Percentiles rank a stretch among this genome's conserved stretches.
Evolutionary conservation across 2,888 invertebrate genomes (phyloP).

Genomic region (Drosophila paranaensis): DNA sequence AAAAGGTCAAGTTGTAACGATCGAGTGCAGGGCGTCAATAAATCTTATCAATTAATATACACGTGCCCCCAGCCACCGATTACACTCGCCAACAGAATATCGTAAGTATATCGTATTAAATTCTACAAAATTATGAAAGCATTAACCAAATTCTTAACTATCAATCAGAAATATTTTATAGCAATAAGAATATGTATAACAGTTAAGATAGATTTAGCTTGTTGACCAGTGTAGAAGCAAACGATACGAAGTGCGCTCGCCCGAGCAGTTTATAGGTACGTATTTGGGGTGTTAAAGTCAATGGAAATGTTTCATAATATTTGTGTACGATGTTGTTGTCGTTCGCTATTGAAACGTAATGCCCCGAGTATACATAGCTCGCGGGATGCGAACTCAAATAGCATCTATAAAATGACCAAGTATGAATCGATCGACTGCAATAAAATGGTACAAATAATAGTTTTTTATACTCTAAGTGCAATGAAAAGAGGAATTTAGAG

Average conservation of each 20-base stretch:
- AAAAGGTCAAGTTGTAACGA: constrained; percentile 56
- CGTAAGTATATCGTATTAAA: too few relatives aligned
- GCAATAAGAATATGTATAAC: too few relatives aligned
- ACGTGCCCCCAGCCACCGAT: constrained; percentile 16
- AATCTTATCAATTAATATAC: constrained; percentile 68
- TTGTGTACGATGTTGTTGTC: constrained; percentile 20
- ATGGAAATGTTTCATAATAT: constrained; percentile 64
- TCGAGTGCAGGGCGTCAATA: constrained; percentile 62
- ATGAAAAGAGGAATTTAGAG: background rate
- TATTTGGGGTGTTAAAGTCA: constrained; percentile 35
- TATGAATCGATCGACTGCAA: constrained; percentile 11
- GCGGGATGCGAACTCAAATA: constrained; percentile 11
- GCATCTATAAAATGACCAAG: background rate
- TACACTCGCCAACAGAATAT: constrained; percentile 14
- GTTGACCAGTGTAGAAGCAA: constrained; percentile 25
- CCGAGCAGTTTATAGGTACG: constrained; percentile 5
- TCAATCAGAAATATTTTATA: too few relatives aligned
- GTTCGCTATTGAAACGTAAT: constrained; percentile 10
- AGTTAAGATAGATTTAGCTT: background rate
- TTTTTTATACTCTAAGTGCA: background rate
- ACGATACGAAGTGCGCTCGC: constrained; percentile 6
- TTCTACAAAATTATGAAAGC: too few relatives aligned
- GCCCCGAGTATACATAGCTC: background rate
- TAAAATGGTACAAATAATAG: background rate
- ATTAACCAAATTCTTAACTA: too few relatives aligned